phyloP scores from a whole-genome alignment of 1,140 invertebrate genomes.

The Euura saliciscinereae region DNA sequence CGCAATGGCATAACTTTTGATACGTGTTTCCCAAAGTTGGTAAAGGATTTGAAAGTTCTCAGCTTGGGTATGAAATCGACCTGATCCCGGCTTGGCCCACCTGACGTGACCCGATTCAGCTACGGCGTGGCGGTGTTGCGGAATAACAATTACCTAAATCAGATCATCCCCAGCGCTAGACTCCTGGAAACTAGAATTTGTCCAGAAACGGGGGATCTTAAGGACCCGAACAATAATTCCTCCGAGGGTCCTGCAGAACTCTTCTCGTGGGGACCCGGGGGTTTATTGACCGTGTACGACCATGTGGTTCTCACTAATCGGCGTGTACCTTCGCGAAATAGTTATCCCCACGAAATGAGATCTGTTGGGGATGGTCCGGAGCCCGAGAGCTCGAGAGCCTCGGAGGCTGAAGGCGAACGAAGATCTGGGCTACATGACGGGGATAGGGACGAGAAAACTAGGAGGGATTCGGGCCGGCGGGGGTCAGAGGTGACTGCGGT shows the following conservation, averaged over 20 bases:
- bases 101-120: background rate
- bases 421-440: background rate
- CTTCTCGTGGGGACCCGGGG: no score
- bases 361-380: background rate
- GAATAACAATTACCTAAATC: no score
- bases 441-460: background rate
- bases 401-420: background rate
- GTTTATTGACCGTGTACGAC: no score
- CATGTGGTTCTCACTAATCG: background rate
- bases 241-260: no score
- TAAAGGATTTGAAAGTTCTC: background rate
- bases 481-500: background rate
- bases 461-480: background rate
- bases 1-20: background rate
- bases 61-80: background rate
- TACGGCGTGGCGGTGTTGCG: no score
- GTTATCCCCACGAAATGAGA: background rate
- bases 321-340: background rate
- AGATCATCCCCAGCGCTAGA: no score
- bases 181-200: no score
- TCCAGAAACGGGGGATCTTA: no score
- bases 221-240: no score
- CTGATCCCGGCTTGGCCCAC: background rate
- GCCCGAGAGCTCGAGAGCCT: background rate
- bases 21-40: background rate